Evolutionary conservation across 2,888 invertebrate genomes (phyloP), one percentile per base, ranked within the genome.

Genomic region (Mechanitis messenoides): DNA sequence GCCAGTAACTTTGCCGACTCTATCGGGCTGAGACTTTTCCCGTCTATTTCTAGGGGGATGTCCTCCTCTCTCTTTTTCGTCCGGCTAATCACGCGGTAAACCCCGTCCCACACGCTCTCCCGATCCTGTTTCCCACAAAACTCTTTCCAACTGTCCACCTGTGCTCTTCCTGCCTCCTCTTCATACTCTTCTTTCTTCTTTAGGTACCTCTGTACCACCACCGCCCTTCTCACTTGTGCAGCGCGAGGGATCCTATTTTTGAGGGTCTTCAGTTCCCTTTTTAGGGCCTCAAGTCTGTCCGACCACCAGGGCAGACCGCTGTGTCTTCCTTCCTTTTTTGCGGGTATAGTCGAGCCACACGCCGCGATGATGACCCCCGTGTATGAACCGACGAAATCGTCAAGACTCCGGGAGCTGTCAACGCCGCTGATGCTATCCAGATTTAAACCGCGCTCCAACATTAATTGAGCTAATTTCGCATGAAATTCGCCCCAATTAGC

Each of bases 61-160:
- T 45, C 45, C 9, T 45, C 45, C 12, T n/a, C 12, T 11, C n/a
- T 1, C 0, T 50, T 50, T 6, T 46, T n/a, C 6, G 56, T 33
- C 2, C n/a, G 53, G 12, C 63, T 47, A 1, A 68, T 60, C 5
- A 65, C 62, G 3, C 60, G 62, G 56, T 67, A 67, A 2, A 63
- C 63, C 2, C 65, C 68, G 9, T 70, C 67, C 71, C 68, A 68
- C 7, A 65, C 28, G 2, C 59, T 50, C 33, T 71, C 69, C 28
- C 53, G 55, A 0, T 65, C 61, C 38, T 67, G 68, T 45, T 54
- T 62, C 28, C 12, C 20, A 42, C 66, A 68, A 55, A 68, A 69
- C 9, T 56, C 56, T 45, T 65, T 68, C 66, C 67, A 68, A 50
- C 64, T 64, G 0, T 33, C 38, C 1, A 9, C 57, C 46, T 65